Evolutionary conservation across 2,113 vertebrate genomes (phyloP), one percentile per base, ranked within the genome.

Genomic region (Mormyrus iriodes): DNA sequence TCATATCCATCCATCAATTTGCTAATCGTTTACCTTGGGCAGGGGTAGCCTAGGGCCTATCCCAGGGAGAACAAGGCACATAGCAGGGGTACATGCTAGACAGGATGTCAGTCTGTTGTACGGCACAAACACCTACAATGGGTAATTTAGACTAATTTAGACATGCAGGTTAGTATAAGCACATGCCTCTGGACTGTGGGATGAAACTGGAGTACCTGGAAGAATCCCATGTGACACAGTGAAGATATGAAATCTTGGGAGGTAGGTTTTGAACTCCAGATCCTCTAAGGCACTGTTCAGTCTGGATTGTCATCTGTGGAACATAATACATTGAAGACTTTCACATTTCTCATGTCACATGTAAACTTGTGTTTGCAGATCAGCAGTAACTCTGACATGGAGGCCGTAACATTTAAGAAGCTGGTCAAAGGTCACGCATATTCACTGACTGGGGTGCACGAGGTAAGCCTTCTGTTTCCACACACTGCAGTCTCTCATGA

Each of bases 361-460:
- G 5, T 42, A 79, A 79, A 39, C 39, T 79, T 65, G 86, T 24
- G 44, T 39, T 19, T 46, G 31, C 90, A 99, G 98, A 97, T 98
- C 88, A 96, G 95, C 27, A 96, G 93, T 5, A 85, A 93, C 0
- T 69, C 51, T 0, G 98, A 99, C 94, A 97, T 96, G 96, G 98
- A 99, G 91, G 97, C 97, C 0, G 92, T 98, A 86, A 99, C 98
- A 0, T 98, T 98, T 91, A 98, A 97, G 95, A 99, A 99, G 93
- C 95, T 99, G 94, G 98, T 99, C 91, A 99, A 98, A 91, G 98
- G 98, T n/a, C 98, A 99, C 0, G 97, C 98, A 1, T 99, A 99
- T 92, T 99, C 98, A 0, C 93, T 99, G 92, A 99, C 98, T 0
- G 97, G 93, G 0, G 97, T 95, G 91, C 93, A 94, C 0, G 97